phyloP scores from a whole-genome alignment of 1,140 invertebrate species.

The Yoshiicerus persimilis region DNA sequence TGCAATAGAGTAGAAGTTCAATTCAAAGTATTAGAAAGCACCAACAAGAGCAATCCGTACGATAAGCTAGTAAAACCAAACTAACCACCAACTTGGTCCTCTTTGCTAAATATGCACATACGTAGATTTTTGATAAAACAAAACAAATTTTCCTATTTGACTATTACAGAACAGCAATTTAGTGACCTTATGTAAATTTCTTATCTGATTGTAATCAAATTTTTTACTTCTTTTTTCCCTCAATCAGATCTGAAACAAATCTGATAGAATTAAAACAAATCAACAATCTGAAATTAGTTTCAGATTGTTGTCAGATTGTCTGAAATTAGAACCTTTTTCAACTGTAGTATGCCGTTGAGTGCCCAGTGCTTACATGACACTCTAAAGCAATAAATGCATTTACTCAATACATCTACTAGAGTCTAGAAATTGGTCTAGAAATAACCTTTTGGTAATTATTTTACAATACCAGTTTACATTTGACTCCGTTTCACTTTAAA shows the following conservation, averaged over 20 bases:
- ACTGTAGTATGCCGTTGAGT: no score
- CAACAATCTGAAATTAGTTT: background rate
- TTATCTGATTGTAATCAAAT: background rate
- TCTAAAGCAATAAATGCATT: no score
- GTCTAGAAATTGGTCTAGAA: no score
- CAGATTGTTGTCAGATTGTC: no score
- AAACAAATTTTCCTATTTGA: background rate
- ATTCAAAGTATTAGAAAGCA: background rate
- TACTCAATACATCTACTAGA: no score
- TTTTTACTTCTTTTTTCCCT: background rate
- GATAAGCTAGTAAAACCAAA: no score
- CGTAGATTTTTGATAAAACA: background rate
- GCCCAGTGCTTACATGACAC: no score
- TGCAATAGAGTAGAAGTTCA: background rate
- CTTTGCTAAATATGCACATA: background rate
- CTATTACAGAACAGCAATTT: background rate
- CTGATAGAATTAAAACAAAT: background rate
- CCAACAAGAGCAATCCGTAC: background rate
- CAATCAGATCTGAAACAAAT: background rate
- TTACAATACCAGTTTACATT: no score
- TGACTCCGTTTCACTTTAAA: no score
- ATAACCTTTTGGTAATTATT: no score
- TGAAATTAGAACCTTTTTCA: no score
- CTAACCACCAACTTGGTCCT: no score
- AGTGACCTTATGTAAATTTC: background rate